Evolutionary conservation across 2,113 vertebrate species (phyloP), one percentile per base, ranked within the genome.

Genomic region (Sebastes fasciatus): DNA sequence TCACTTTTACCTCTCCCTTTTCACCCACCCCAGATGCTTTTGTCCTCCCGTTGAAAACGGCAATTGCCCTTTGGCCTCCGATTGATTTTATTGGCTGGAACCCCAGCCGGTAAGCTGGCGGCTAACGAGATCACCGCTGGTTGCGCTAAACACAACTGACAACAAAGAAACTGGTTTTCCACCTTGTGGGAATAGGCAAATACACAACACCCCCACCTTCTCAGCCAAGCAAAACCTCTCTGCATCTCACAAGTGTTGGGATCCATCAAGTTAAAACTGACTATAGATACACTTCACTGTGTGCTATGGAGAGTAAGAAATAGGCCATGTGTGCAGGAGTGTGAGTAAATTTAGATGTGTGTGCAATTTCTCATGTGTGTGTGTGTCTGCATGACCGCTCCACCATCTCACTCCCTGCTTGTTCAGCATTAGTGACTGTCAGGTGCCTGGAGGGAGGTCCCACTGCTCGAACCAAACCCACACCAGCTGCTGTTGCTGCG

Each of bases 361-460:
- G 17, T 70, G 72, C 21, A 61, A 60, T 45, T 65, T 62, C 26
- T 57, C 45, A 14, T 63, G 43, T 54, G 26, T 61, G 17, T 34
- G 54, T 77, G 55, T 74, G 11, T 70, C 9, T 83, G 74, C 66
- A 70, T 85, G 77, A 55, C 63, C 40, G 54, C 62, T 34, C 60
- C 76, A 85, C 54, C 76, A 87, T 74, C 54, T 71, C 7, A 1
- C 78, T 77, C 57, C 45, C 76, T 89, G 87, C 88, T 89, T 88
- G 86, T 89, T 92, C 89, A 90, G 90, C 85, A 80, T 91, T 81
- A 88, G 77, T 84, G 76, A 65, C 86, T 85, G 81, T 91, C 83
- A 89, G 79, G 70, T 82, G 80, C 82, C 87, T 72, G 67, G 49
- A 84, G 84, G 88, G 66, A 87, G 70, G 84, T 88, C 87, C 88